A percentile compares a stretch with the other conserved stretches of the same genome.
These are phyloP conservation scores for Ferdinandea cuprea DNA, from an alignment of 2,888 invertebrate genomes.

Conservation along the genomic window DNA sequence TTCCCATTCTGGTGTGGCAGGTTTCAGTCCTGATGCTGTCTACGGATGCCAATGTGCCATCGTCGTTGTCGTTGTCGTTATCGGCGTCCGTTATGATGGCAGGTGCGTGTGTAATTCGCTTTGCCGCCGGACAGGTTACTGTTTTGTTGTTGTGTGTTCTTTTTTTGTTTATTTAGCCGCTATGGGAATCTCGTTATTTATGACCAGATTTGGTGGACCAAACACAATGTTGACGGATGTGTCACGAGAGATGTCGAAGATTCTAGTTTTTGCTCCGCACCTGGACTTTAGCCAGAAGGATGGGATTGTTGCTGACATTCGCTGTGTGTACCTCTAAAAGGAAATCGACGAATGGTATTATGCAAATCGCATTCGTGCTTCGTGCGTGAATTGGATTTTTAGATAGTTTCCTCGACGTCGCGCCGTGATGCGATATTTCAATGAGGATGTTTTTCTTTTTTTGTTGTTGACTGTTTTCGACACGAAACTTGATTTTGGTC, in stretches of 20 bases:
- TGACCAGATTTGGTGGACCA: constrained; percentile 45
- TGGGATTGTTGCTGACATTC: constrained; percentile 10
- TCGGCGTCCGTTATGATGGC: constrained; percentile 43
- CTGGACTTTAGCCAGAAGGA: not conserved
- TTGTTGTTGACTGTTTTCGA: not conserved
- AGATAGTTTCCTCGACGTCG: constrained; percentile 16
- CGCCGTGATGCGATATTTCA: constrained; percentile 1
- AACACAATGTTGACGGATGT: constrained; percentile 54
- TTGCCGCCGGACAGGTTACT: constrained; percentile 3
- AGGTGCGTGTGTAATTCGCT: constrained; percentile 46
- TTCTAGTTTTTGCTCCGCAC: constrained; percentile 22
- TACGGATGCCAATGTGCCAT: constrained; percentile 5
- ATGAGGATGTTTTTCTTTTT: not conserved
- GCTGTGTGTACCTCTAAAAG: not conserved
- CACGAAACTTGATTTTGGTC: constrained; percentile 31
- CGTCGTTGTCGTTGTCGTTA: constrained; percentile 8
- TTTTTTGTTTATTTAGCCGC: constrained; percentile 33
- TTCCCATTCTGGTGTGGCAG: constrained; percentile 56
- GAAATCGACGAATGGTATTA: constrained; percentile 40
- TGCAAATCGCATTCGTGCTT: constrained; percentile 53
- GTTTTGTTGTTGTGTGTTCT: not conserved
- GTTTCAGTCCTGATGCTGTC: constrained; percentile 21
- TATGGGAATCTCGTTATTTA: constrained; percentile 56
- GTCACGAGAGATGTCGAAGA: constrained; percentile 44
- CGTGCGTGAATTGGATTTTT: constrained; percentile 34